Evolutionary conservation across 2,797 vertebrate genomes (phyloP), one percentile per base, ranked within the genome.

Genomic region (Danio tinwini): DNA sequence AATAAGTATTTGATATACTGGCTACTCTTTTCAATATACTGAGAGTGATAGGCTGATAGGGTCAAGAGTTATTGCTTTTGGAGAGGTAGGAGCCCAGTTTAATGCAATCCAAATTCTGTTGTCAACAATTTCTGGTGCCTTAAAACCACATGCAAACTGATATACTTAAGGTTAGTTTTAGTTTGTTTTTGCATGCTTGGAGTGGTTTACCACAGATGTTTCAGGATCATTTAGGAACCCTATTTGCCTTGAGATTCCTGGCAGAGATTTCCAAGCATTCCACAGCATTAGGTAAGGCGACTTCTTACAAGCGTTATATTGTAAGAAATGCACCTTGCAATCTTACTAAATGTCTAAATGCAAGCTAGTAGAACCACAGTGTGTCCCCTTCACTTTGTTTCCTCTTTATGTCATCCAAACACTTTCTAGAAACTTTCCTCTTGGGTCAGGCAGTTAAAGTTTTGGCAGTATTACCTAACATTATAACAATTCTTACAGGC

Each of bases 381-480:
- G 17, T 83, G 75, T 86, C 82, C 84, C 82, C 65, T 55, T 76
- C 87, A 80, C 85, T 90, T 90, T 78, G 87, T 85, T 82, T 78
- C 77, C 76, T 56, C 81, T 86, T 85, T 87, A 87, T 90, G 88
- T 91, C 83, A 85, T 85, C 86, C 89, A 87, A 89, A 89, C 85
- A 81, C 85, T 89, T 85, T 87, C 81, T 83, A 85, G 82, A 80
- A 83, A 76, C 81, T 84, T 84, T 86, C 88, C 85, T 87, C 1
- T 29, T 44, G 83, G 86, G 86, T 77, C 82, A 5, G 45, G 81
- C 87, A 81, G 87, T 90, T 89, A 90, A 91, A 92, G 86, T 62
- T 40, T 78, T 89, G 90, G 92, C 83, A 82, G 88, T 91, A 91
- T 94, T 90, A 92, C 91, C 93, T 91, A 92, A 91, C 87, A 64